A percentile compares a stretch with the other conserved stretches of the same genome.
phyloP scores from a whole-genome alignment of 2,888 invertebrate genomes.

The Diabrotica balteata region DNA sequence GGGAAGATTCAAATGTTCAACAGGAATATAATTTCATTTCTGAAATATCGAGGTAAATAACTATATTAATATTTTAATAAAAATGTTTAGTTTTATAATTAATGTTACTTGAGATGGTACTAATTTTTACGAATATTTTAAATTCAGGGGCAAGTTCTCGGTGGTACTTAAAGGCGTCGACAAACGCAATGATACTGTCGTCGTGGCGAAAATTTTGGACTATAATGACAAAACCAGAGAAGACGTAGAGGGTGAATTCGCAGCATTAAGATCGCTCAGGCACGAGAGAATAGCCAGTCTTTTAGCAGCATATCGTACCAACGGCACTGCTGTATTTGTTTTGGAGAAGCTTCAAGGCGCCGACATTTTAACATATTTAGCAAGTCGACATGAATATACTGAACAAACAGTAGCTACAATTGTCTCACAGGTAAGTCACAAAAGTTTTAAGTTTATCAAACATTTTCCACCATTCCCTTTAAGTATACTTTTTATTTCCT shows the following conservation, averaged over 20 bases:
- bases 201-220: constrained; percentile 85
- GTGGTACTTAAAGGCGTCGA: constrained; percentile 84
- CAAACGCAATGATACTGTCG: constrained; percentile 74
- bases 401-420: constrained; percentile 92
- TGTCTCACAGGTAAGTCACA: constrained; percentile 71
- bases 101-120: no score
- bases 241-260: constrained; percentile 80
- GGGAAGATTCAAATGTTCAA: constrained; percentile 73
- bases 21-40: constrained; percentile 86
- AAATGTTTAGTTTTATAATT: no score
- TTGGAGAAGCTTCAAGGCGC: constrained; percentile 90
- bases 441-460: no score
- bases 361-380: constrained; percentile 87
- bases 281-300: constrained; percentile 88
- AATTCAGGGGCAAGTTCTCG: constrained; percentile 80
- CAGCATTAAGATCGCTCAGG: constrained; percentile 78
- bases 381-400: constrained; percentile 87
- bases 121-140: neutral
- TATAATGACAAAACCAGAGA: constrained; percentile 70
- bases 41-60: constrained; percentile 70
- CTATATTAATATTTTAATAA: neutral
- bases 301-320: constrained; percentile 74
- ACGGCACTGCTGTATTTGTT: constrained; percentile 76
- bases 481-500: no score
- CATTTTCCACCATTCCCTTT: no score